These are phyloP conservation scores for Cheilosia scutellata DNA, from an alignment of 2,888 invertebrate genomes.

Conservation along the genomic window DNA sequence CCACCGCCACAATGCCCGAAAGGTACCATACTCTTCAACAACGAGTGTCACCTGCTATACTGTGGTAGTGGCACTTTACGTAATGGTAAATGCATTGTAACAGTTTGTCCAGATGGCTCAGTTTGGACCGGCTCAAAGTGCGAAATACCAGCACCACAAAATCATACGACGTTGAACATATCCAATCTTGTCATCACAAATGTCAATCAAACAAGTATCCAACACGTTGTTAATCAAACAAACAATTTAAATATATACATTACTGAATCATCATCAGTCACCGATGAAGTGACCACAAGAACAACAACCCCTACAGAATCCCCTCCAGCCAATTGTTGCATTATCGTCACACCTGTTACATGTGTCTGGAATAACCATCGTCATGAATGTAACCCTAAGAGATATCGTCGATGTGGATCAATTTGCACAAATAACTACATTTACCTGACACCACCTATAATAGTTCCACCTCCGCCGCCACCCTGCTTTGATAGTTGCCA, in stretches of 20 bases:
- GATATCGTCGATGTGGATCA: constrained; percentile 78
- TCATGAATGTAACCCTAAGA: constrained; percentile 79
- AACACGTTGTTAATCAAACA: constrained; percentile 76
- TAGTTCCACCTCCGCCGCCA: constrained; percentile 6
- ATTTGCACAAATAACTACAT: constrained; percentile 79
- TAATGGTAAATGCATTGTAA: constrained; percentile 76
- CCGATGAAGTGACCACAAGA: not conserved
- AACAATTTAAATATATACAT: constrained; percentile 78
- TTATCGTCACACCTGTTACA: constrained; percentile 79
- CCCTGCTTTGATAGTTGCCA: constrained; percentile 77
- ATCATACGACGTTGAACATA: constrained; percentile 56
- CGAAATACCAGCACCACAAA: constrained; percentile 69
- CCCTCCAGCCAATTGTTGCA: constrained; percentile 77
- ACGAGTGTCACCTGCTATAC: constrained; percentile 78
- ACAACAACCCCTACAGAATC: not conserved
- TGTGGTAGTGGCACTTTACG: constrained; percentile 77
- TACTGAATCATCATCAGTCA: constrained; percentile 29
- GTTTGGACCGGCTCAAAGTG: constrained; percentile 79
- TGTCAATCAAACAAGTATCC: constrained; percentile 55
- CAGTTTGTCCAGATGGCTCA: constrained; percentile 78
- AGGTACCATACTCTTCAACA: constrained; percentile 77
- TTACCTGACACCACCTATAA: constrained; percentile 76
- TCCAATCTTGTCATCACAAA: constrained; percentile 69
- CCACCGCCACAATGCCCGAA: constrained; percentile 75
- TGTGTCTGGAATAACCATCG: constrained; percentile 71